Evolutionary conservation across 2,113 vertebrate genomes (phyloP).

Genomic region (Pachycephala philippinensis): DNA sequence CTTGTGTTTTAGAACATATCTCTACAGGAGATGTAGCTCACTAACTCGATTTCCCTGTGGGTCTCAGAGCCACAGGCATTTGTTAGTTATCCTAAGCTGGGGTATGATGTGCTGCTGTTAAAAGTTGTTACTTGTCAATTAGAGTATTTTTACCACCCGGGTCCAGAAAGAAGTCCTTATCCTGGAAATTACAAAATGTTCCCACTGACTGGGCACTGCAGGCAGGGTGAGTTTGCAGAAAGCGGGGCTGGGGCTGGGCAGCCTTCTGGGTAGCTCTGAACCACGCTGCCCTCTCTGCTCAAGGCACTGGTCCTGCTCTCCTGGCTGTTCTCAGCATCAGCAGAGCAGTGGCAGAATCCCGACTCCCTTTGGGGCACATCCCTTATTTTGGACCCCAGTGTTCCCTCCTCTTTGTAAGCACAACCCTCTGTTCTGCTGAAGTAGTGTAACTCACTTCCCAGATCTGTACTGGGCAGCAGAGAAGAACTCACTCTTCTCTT

Average conservation of each 20-base stretch:
- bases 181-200: neutral
- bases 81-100: neutral
- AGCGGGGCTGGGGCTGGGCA: neutral
- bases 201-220: neutral
- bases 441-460: neutral
- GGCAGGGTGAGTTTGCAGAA: neutral
- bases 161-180: neutral
- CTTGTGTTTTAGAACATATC: neutral
- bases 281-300: neutral
- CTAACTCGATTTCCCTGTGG: neutral
- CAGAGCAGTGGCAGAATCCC: neutral
- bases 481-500: neutral
- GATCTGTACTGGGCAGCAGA: neutral
- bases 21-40: neutral
- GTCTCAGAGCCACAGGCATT: neutral
- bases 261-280: neutral
- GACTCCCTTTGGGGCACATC: neutral
- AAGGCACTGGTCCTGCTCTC: neutral
- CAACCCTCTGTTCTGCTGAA: neutral
- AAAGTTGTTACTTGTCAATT: neutral
- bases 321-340: neutral
- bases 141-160: neutral
- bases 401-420: accelerated
- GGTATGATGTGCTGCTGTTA: neutral
- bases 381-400: neutral